Conservation (phyloP, 2,888 invertebrate genomes). For the Margaritifera margaritifera region DNA sequence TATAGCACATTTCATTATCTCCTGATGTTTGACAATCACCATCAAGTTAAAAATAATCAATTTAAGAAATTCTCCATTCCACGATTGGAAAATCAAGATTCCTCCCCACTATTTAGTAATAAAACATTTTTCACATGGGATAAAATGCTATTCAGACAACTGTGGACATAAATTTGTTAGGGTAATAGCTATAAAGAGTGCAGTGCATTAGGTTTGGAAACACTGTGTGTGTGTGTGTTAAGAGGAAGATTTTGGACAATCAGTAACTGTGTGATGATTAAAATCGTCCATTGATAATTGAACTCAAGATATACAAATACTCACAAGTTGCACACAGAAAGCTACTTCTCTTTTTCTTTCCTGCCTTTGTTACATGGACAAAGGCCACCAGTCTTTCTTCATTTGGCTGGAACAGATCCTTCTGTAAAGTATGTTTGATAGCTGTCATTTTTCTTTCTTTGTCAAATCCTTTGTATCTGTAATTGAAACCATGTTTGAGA, state of each 20-base stretch:
- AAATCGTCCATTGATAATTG: neutral
- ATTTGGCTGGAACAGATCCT: constrained; percentile 84
- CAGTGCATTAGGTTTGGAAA: too few species aligned
- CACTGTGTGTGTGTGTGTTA: neutral
- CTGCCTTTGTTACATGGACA: constrained; percentile 85
- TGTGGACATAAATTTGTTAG: too few species aligned
- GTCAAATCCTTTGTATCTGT: neutral
- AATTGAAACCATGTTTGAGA: too few species aligned
- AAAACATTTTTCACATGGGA: too few species aligned
- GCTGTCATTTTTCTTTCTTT: constrained; percentile 77
- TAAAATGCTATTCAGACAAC: too few species aligned
- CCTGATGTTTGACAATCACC: too few species aligned
- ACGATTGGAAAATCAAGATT: too few species aligned
- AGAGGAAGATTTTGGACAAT: neutral
- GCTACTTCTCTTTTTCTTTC: constrained; percentile 87
- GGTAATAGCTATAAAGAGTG: too few species aligned
- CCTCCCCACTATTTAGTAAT: too few species aligned
- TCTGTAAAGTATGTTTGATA: constrained; percentile 84
- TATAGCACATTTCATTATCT: too few species aligned
- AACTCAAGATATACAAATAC: constrained; percentile 7
- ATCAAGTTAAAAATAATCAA: too few species aligned
- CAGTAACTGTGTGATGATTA: neutral
- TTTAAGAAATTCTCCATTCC: too few species aligned
- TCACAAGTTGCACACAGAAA: constrained; percentile 80
- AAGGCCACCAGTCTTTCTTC: constrained; percentile 85